Conservation (phyloP, 2,113 vertebrate genomes). For the Paralichthys olivaceus region DNA sequence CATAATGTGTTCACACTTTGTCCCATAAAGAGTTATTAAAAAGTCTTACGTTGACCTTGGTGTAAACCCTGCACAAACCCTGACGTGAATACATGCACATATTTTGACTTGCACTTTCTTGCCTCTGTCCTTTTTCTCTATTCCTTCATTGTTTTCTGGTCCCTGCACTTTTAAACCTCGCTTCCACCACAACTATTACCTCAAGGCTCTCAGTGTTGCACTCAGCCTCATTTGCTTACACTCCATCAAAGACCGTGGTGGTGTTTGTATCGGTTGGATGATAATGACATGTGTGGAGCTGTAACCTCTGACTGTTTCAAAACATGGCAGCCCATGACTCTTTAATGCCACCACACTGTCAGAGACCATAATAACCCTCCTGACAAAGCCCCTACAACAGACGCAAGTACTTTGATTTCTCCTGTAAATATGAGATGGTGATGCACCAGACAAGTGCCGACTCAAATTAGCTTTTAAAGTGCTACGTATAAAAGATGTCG, state of each 20-base stretch:
- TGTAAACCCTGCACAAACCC: not conserved
- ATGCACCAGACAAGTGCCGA: slow-evolving; percentile 21
- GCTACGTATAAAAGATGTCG: slow-evolving; percentile 5
- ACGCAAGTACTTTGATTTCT: slow-evolving; percentile 23
- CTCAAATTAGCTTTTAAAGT: slow-evolving; percentile 47
- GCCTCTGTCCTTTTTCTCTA: not conserved
- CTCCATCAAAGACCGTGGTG: not conserved
- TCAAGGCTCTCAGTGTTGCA: not conserved
- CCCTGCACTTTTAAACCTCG: not conserved
- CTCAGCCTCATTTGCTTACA: not conserved
- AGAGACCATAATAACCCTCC: slow-evolving; percentile 19
- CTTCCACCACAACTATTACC: not conserved
- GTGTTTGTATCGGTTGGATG: slow-evolving; percentile 7
- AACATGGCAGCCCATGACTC: slow-evolving; percentile 50
- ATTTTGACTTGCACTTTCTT: not conserved
- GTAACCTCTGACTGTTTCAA: slow-evolving; percentile 33
- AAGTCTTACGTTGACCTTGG: too few relatives aligned
- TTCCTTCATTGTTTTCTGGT: not conserved
- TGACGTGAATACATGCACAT: not conserved
- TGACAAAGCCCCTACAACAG: slow-evolving; percentile 18
- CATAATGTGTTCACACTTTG: not conserved
- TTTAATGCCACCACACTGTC: slow-evolving; percentile 48
- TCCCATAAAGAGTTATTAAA: not conserved
- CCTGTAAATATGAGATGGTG: slow-evolving; percentile 42
- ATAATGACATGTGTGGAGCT: slow-evolving; percentile 37